Evolutionary conservation across 2,797 vertebrate genomes (phyloP).

Genomic region (Salmo trutta): DNA sequence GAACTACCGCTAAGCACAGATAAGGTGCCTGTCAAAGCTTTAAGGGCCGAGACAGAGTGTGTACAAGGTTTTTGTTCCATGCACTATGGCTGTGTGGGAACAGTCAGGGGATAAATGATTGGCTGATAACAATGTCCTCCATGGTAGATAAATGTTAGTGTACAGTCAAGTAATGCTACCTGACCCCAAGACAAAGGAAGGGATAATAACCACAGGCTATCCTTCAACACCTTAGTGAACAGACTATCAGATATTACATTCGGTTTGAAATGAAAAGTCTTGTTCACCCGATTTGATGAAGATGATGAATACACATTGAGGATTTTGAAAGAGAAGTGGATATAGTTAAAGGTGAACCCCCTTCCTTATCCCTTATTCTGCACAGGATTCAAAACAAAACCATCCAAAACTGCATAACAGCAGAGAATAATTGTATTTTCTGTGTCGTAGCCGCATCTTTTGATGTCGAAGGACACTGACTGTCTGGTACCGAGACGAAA

Average conservation of each 20-base stretch:
- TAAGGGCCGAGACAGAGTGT: too few relatives aligned
- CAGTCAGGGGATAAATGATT: background rate
- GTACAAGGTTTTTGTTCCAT: background rate
- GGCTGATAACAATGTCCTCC: background rate
- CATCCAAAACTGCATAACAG: constrained; percentile 35
- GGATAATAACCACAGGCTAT: background rate
- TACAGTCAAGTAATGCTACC: background rate
- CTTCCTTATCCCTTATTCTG: background rate
- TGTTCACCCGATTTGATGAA: background rate
- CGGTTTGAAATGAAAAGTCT: background rate
- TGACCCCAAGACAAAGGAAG: background rate
- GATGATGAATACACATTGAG: background rate
- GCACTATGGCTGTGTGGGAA: too few relatives aligned
- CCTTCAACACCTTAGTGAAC: background rate
- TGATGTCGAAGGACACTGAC: constrained; percentile 2
- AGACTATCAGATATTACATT: constrained; percentile 20
- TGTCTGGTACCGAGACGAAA: constrained; percentile 31
- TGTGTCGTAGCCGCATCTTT: constrained; percentile 20
- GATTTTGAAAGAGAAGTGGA: constrained; percentile 7
- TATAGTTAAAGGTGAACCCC: background rate
- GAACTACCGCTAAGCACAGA: too few relatives aligned
- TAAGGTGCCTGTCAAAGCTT: too few relatives aligned
- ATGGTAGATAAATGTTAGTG: background rate
- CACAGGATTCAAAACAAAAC: constrained; percentile 11
- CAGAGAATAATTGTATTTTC: background rate